These are phyloP conservation scores for Gryllus longicercus DNA, from an alignment of 2,888 invertebrate species.

Conservation along the genomic window DNA sequence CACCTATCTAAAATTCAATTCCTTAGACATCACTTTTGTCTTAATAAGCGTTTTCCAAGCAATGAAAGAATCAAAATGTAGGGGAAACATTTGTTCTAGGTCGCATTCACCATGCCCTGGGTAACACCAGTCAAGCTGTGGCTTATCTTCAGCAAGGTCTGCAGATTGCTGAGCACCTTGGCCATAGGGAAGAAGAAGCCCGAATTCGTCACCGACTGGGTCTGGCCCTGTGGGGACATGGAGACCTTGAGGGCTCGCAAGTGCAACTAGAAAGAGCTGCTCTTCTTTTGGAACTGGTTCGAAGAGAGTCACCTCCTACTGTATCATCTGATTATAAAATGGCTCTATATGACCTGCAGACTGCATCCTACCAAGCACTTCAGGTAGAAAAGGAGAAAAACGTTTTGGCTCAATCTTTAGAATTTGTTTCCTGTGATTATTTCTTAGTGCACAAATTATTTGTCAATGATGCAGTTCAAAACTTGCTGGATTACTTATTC, in stretches of 20 bases:
- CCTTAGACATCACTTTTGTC: too few species aligned
- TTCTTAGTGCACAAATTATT: not conserved
- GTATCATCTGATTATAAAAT: constrained; percentile 56
- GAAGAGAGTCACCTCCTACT: constrained; percentile 56
- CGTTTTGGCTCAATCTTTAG: not conserved
- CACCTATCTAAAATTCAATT: too few species aligned
- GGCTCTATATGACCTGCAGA: constrained; percentile 72
- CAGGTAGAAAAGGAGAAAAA: constrained; percentile 40
- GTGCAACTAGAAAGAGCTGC: constrained; percentile 86
- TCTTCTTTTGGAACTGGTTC: constrained; percentile 70
- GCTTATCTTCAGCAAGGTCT: constrained; percentile 87
- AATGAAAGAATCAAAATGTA: not conserved
- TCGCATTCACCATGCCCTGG: constrained; percentile 82
- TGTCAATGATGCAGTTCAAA: too few species aligned
- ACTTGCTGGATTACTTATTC: too few species aligned
- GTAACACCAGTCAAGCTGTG: constrained; percentile 82
- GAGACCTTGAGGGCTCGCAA: constrained; percentile 82
- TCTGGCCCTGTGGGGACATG: constrained; percentile 85
- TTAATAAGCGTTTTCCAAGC: too few species aligned
- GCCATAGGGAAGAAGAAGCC: constrained; percentile 86
- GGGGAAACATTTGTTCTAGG: constrained; percentile 50
- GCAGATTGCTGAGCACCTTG: constrained; percentile 74
- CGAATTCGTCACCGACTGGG: constrained; percentile 82
- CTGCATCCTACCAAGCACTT: constrained; percentile 84
- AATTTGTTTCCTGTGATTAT: not conserved